Conservation (phyloP, 2,113 vertebrate genomes). For the Corvus cornix region DNA sequence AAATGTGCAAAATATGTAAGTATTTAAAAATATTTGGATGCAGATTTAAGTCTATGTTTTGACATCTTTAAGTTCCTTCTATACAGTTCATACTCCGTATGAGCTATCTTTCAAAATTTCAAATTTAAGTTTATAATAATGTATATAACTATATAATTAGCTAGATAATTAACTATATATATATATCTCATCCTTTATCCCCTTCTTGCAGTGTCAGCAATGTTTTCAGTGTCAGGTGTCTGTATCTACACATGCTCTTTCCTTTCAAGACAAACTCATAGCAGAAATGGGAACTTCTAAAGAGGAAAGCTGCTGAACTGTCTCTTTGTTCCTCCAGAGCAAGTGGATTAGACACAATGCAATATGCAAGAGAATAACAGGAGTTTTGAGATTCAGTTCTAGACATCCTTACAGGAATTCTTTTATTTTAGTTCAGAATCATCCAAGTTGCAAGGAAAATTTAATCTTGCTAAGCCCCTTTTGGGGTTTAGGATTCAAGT, state of each 20-base stretch:
- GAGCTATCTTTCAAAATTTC: background rate
- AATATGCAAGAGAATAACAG: background rate
- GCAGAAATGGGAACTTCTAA: background rate
- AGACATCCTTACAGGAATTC: background rate
- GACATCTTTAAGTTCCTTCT: background rate
- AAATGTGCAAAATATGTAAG: background rate
- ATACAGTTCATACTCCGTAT: background rate
- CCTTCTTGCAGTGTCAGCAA: background rate
- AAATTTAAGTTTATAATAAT: background rate
- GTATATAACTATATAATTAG: too few species aligned
- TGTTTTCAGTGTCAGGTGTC: background rate
- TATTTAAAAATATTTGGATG: background rate
- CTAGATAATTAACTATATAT: background rate
- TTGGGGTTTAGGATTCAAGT: background rate
- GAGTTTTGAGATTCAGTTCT: background rate
- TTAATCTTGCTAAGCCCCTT: background rate
- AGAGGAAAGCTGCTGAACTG: background rate
- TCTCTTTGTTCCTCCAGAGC: background rate
- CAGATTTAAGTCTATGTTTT: background rate
- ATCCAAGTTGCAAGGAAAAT: background rate
- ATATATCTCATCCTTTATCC: background rate
- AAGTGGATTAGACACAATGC: background rate
- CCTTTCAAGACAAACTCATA: background rate
- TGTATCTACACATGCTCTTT: background rate
- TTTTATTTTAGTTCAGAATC: background rate